Evolutionary conservation across 2,113 vertebrate genomes (phyloP), one percentile per base, ranked within the genome.

Genomic region (Seriola rivoliana): DNA sequence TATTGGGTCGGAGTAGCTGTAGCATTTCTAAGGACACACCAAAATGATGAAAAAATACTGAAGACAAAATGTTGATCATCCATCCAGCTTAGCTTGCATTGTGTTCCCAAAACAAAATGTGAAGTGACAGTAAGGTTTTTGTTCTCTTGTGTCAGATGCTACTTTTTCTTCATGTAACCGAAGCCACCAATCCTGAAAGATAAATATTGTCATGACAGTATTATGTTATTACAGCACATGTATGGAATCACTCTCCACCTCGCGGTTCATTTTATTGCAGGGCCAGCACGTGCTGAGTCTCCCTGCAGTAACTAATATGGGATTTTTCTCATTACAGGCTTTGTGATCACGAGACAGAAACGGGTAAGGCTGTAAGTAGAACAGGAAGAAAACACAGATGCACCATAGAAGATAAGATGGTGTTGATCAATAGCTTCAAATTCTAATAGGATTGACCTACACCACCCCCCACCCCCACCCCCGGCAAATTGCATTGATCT

Each of bases 401-500:
- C 73, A 62, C 75, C 75, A 66, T 76, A 83, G 69, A 77, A 88
- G 84, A 93, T 91, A 88, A 89, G 75, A 74, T 46, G 75, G 80
- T 75, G 63, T 66, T 91, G 84, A 94, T 93, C 86, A 87, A 86
- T 90, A 72, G 81, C 85, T 75, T 86, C 64, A 89, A 54, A 89
- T 89, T 91, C 66, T 75, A 93, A 94, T 93, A 89, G 89, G 73
- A 89, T 32, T 87, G 81, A 90, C 88, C n/a, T n/a, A n/a, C n/a
- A n/a, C n/a, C n/a, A n/a, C n/a, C n/a, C n/a, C n/a, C n/a, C n/a
- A n/a, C n/a, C 85, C 90, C 82, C 68, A 73, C 90, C 57, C n/a
- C 8, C 77, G 85, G 88, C 79, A 81, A 90, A 90, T 85, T 81
- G 46, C 69, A 92, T 90, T 78, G 90, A 94, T 93, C 74, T 74